Percentiles rank a stretch among this genome's conserved stretches.
phyloP scores from a whole-genome alignment of 1,140 invertebrate genomes.

The Listronotus bonariensis region DNA sequence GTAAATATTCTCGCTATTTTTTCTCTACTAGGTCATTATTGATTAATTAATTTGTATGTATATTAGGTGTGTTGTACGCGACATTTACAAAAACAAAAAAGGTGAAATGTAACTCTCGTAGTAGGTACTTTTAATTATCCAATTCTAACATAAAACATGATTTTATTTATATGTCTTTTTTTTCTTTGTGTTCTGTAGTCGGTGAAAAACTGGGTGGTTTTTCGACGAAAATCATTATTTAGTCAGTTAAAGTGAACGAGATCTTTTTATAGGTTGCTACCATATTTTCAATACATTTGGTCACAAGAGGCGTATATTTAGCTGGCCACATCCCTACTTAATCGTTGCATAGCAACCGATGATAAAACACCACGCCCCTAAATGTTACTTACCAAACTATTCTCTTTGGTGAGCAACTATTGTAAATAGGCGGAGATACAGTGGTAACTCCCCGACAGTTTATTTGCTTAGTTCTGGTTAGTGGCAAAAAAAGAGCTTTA shows the following conservation, averaged over 20 bases:
- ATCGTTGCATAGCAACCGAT: too few species aligned
- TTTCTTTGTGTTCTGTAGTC: slow-evolving; percentile 24
- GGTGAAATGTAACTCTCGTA: slow-evolving; percentile 30
- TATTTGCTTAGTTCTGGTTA: too few species aligned
- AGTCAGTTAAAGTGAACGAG: slow-evolving; percentile 1
- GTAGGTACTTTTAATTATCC: slow-evolving; percentile 31
- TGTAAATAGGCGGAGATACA: too few species aligned
- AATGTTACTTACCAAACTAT: too few species aligned
- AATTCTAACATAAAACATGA: slow-evolving; percentile 30
- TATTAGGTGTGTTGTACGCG: slow-evolving; percentile 31
- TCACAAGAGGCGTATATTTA: too few species aligned
- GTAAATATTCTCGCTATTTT: slow-evolving; percentile 31
- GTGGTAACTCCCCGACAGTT: too few species aligned
- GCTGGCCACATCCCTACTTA: too few species aligned
- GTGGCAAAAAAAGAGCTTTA: too few species aligned
- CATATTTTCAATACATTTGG: neutral
- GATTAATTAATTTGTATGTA: slow-evolving; percentile 32
- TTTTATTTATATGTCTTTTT: slow-evolving; percentile 34
- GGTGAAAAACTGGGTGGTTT: neutral
- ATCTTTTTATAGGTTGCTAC: slow-evolving; percentile 1
- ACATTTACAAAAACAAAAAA: slow-evolving; percentile 26
- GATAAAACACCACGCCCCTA: too few species aligned
- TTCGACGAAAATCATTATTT: slow-evolving; percentile 6
- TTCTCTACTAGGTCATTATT: slow-evolving; percentile 35
- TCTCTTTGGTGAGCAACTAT: too few species aligned